phyloP scores from a whole-genome alignment of 1,140 invertebrate species.

The Zophobas morio region DNA sequence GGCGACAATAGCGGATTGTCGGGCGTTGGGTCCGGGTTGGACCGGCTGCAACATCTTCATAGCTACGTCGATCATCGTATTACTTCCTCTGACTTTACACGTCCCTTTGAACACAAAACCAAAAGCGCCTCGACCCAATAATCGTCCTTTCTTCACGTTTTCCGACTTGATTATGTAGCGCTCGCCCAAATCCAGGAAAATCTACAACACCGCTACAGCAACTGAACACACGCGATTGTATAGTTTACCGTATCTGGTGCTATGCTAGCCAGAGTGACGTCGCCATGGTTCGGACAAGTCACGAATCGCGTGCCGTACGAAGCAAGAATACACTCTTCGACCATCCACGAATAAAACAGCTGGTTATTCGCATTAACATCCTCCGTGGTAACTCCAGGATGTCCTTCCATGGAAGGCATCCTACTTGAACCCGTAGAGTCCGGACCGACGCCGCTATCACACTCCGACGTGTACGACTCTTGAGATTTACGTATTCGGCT shows the following conservation, averaged over 20 bases:
- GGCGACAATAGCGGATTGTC: constrained; percentile 81
- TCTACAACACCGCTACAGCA: constrained; percentile 66
- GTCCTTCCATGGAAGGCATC: constrained; percentile 86
- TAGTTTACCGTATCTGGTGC: constrained; percentile 85
- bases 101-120: constrained; percentile 95
- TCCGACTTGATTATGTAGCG: constrained; percentile 85
- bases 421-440: constrained; percentile 81
- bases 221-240: not conserved
- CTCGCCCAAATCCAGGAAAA: constrained; percentile 91
- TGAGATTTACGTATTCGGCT: constrained; percentile 74
- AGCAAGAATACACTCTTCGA: constrained; percentile 95
- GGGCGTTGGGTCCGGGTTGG: constrained; percentile 85
- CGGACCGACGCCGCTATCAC: constrained; percentile 85
- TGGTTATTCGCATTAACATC: constrained; percentile 49
- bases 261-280: constrained; percentile 80
- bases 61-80: constrained; percentile 82
- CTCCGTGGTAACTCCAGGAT: constrained; percentile 68
- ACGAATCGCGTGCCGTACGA: constrained; percentile 82
- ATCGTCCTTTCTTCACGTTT: constrained; percentile 82
- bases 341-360: constrained; percentile 82
- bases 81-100: constrained; percentile 76
- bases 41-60: constrained; percentile 97
- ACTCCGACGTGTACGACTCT: constrained; percentile 83
- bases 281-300: constrained; percentile 81
- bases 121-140: constrained; percentile 96